These are phyloP conservation scores for Spea hammondii DNA, from an alignment of 2,797 vertebrate species.

Conservation along the genomic window DNA sequence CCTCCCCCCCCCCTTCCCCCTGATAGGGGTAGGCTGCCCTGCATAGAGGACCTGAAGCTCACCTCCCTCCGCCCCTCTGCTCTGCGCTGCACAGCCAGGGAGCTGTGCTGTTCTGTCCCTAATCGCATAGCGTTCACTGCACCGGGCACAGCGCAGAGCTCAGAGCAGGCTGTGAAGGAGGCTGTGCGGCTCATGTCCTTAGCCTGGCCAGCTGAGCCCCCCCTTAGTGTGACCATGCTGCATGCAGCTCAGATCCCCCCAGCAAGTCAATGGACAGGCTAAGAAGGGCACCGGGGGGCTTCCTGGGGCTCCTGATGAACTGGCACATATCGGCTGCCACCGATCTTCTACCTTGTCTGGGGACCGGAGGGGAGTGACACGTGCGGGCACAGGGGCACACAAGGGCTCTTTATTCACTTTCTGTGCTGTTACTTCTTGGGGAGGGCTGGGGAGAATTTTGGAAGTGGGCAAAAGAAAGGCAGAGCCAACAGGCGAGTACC, in stretches of 20 bases:
- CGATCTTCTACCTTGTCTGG: not conserved
- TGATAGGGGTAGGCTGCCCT: conserved; percentile 22
- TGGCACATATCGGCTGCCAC: not conserved
- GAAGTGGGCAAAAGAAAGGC: not conserved
- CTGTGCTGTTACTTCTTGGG: not conserved
- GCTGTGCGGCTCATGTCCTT: conserved; percentile 22
- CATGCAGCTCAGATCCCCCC: not conserved
- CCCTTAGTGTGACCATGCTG: conserved; percentile 9
- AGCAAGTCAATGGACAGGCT: conserved; percentile 7
- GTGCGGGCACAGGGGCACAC: not conserved
- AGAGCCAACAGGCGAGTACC: not conserved
- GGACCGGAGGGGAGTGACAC: conserved; percentile 4
- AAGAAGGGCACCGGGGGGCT: conserved; percentile 18
- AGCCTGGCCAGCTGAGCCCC: not conserved
- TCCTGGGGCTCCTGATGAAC: conserved; percentile 13
- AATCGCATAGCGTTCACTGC: conserved; percentile 36
- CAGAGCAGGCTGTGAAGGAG: not conserved
- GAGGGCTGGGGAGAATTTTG: not conserved
- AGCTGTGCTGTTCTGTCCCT: conserved; percentile 22
- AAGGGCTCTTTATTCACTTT: not conserved
- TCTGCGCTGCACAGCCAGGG: not conserved
- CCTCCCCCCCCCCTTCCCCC: not conserved
- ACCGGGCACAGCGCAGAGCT: conserved; percentile 27
- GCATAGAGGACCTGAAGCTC: conserved; percentile 37
- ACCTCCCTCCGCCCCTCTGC: conserved; percentile 31